Percentiles rank a stretch among this genome's conserved stretches.
Evolutionary conservation across 2,888 invertebrate genomes (phyloP).

Genomic region (Brachyopa scutellaris): DNA sequence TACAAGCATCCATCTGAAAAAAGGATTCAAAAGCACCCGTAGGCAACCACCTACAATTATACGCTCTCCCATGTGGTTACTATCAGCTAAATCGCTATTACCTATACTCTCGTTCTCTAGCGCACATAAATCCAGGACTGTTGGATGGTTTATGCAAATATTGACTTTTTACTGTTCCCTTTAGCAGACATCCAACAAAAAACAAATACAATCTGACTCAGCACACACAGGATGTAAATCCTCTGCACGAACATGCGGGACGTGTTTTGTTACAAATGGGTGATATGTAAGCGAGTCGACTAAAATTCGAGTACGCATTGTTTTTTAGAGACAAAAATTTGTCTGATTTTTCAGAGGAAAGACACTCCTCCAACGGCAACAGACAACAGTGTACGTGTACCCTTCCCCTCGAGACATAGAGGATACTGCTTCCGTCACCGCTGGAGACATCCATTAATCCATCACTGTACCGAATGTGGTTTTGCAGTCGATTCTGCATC

Average conservation of each 20-base stretch:
- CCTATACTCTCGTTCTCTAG: conserved; percentile 13
- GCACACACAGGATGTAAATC: conserved; percentile 45
- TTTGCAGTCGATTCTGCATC: conserved; percentile 59
- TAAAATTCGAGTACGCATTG: conserved; percentile 45
- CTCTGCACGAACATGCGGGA: conserved; percentile 32
- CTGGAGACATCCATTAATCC: conserved; percentile 64
- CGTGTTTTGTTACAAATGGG: conserved; percentile 56
- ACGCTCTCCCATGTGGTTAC: conserved; percentile 32
- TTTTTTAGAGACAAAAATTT: conserved; percentile 45
- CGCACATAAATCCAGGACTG: conserved; percentile 51
- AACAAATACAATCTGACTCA: not conserved
- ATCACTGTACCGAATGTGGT: conserved; percentile 65
- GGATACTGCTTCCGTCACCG: conserved; percentile 33
- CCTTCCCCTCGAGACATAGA: conserved; percentile 27
- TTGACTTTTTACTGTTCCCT: conserved; percentile 48
- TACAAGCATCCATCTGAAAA: not conserved
- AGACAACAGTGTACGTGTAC: too few relatives aligned
- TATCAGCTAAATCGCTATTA: conserved; percentile 52
- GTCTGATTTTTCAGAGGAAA: conserved; percentile 40
- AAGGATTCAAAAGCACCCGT: not conserved
- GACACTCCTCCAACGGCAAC: not conserved
- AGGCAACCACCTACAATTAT: conserved; percentile 37
- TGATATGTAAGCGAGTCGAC: conserved; percentile 26
- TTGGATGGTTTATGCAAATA: conserved; percentile 62
- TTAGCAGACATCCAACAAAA: conserved; percentile 1